phyloP scores from a whole-genome alignment of 2,888 invertebrate genomes.

The Microplitis deprimator region DNA sequence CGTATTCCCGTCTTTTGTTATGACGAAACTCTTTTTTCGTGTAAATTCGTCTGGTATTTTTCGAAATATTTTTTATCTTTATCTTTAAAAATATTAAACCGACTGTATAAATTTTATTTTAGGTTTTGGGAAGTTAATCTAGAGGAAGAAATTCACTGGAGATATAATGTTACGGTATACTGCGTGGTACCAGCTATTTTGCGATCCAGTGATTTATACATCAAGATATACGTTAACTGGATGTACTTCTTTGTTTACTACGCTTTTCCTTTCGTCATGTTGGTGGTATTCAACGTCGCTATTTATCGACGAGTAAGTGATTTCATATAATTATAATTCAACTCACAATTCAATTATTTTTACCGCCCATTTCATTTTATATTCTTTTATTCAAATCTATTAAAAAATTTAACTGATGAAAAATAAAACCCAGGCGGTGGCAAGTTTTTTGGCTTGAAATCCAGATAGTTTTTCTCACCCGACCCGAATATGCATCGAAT shows the following conservation, averaged over 20 bases:
- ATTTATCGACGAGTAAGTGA: conserved; percentile 87
- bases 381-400: not conserved
- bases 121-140: conserved; percentile 81
- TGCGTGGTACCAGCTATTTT: conserved; percentile 80
- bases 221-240: conserved; percentile 93
- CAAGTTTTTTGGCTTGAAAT: not conserved
- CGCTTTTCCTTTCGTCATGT: conserved; percentile 89
- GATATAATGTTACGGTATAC: conserved; percentile 77
- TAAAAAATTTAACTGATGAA: not conserved
- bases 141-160: conserved; percentile 67
- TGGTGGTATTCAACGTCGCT: conserved; percentile 91
- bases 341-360: not conserved
- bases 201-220: conserved; percentile 82
- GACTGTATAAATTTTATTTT: conserved; percentile 14
- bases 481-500: conserved; percentile 16
- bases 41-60: not conserved
- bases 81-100: not conserved
- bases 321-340: not conserved
- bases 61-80: not conserved
- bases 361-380: not conserved
- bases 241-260: conserved; percentile 95
- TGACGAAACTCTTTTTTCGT: no score
- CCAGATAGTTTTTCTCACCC: not conserved
- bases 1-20: no score
- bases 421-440: not conserved